A percentile compares a stretch with the other conserved stretches of the same genome.
Evolutionary conservation across 2,888 invertebrate genomes (phyloP).

Genomic region (Lepidochitona cinerea): DNA sequence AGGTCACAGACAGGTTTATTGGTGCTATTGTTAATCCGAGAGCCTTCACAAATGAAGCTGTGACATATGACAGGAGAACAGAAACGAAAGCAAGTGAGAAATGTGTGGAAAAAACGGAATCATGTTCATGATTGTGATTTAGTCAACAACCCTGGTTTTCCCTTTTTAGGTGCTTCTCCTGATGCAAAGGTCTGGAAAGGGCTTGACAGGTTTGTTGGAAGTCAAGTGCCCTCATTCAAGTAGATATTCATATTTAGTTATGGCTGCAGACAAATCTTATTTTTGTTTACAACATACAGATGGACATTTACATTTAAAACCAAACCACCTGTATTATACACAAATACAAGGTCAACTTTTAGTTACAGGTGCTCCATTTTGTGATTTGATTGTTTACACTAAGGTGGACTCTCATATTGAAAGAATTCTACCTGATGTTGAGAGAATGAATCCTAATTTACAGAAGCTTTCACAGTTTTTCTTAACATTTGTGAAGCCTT

Average conservation of each 20-base stretch:
- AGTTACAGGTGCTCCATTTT: not conserved
- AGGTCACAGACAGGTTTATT: not conserved
- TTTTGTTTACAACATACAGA: not conserved
- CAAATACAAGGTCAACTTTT: not conserved
- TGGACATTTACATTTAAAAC: not conserved
- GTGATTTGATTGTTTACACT: not conserved
- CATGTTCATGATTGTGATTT: slow-evolving; percentile 31
- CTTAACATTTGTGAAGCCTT: too few relatives aligned
- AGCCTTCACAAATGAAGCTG: not conserved
- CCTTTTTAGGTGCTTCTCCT: slow-evolving; percentile 30
- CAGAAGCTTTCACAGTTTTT: too few relatives aligned
- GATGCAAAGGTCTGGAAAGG: slow-evolving; percentile 27
- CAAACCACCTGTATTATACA: not conserved
- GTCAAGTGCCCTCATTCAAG: slow-evolving; percentile 23
- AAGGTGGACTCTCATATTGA: too few relatives aligned
- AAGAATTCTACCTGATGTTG: too few relatives aligned
- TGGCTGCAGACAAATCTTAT: not conserved
- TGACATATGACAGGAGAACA: not conserved
- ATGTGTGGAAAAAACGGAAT: not conserved
- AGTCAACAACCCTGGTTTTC: slow-evolving; percentile 21
- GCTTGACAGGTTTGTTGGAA: too few relatives aligned
- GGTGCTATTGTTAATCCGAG: not conserved
- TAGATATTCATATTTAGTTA: slow-evolving; percentile 3
- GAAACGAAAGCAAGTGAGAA: not conserved
- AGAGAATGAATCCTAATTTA: too few relatives aligned